A percentile compares a stretch with the other conserved stretches of the same genome.
Conservation (phyloP, 2,113 vertebrate genomes). For the Tachysurus vachellii region DNA sequence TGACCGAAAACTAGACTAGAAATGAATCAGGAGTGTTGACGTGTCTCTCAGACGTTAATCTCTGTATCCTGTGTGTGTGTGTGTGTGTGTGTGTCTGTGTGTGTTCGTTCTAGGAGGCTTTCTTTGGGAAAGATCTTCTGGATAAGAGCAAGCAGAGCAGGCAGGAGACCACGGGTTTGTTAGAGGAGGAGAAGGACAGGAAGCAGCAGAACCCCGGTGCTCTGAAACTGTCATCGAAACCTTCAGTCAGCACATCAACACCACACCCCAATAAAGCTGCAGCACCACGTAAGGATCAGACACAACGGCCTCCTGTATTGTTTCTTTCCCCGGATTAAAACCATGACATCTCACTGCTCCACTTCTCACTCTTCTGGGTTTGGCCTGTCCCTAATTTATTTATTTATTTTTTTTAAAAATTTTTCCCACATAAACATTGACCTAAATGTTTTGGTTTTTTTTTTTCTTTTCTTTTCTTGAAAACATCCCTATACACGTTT, state of each 20-base stretch:
- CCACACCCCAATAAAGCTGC: conserved; percentile 76
- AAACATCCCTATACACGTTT: too few species aligned
- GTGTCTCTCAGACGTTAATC: not conserved
- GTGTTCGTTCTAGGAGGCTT: conserved; percentile 81
- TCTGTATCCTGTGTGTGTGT: not conserved
- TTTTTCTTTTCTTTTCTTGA: too few species aligned
- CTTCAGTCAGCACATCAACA: conserved; percentile 77
- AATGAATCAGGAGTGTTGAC: not conserved
- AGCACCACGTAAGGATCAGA: conserved; percentile 75
- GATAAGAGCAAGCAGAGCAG: conserved; percentile 92
- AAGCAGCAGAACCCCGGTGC: conserved; percentile 75
- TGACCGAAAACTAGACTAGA: not conserved
- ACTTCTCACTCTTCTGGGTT: too few species aligned
- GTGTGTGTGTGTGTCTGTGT: not conserved
- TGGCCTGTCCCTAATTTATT: too few species aligned
- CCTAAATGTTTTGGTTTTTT: too few species aligned
- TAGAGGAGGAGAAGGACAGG: conserved; percentile 81
- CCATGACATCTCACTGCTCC: not conserved
- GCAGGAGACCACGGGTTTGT: conserved; percentile 74
- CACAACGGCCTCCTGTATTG: not conserved
- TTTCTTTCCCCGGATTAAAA: not conserved
- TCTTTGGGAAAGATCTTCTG: conserved; percentile 94
- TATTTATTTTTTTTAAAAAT: too few species aligned
- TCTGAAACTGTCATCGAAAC: conserved; percentile 82
- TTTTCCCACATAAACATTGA: too few species aligned